Conservation (phyloP, 2,888 invertebrate species). For the Drosophila testacea region DNA sequence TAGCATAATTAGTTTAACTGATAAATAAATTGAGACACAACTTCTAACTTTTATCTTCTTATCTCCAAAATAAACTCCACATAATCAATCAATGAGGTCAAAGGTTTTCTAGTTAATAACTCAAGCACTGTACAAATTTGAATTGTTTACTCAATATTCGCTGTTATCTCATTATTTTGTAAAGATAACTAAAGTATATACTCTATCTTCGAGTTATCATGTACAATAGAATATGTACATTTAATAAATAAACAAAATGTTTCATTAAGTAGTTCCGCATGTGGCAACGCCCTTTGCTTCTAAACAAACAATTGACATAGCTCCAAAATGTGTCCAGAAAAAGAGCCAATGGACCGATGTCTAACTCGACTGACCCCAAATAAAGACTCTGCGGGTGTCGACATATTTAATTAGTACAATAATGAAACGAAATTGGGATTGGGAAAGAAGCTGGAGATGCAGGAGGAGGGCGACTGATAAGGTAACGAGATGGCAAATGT, state of each 20-base stretch:
- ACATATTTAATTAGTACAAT: conserved; percentile 50
- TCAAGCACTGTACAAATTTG: neutral
- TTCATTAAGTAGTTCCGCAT: conserved; percentile 16
- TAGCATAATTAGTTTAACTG: too few species aligned
- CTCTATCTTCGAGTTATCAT: neutral
- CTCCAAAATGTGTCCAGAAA: conserved; percentile 13
- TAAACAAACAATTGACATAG: conserved; percentile 23
- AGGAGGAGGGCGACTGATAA: conserved; percentile 30
- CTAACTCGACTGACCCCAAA: conserved; percentile 41
- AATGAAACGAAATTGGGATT: neutral
- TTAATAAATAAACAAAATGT: conserved; percentile 39
- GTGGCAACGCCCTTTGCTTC: conserved; percentile 21
- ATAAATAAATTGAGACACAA: too few species aligned
- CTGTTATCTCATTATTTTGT: neutral
- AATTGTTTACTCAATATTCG: neutral
- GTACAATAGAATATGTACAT: conserved; percentile 10
- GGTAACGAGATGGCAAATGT: conserved; percentile 1
- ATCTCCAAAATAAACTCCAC: neutral
- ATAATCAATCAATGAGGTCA: neutral
- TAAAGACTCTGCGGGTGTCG: conserved; percentile 32
- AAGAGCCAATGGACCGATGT: conserved; percentile 19
- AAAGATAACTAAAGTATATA: neutral
- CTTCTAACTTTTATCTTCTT: neutral
- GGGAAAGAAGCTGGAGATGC: conserved; percentile 5
- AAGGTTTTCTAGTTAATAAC: neutral